phyloP scores from a whole-genome alignment of 1,140 invertebrate genomes.

The Paraescarpia echinospica region DNA sequence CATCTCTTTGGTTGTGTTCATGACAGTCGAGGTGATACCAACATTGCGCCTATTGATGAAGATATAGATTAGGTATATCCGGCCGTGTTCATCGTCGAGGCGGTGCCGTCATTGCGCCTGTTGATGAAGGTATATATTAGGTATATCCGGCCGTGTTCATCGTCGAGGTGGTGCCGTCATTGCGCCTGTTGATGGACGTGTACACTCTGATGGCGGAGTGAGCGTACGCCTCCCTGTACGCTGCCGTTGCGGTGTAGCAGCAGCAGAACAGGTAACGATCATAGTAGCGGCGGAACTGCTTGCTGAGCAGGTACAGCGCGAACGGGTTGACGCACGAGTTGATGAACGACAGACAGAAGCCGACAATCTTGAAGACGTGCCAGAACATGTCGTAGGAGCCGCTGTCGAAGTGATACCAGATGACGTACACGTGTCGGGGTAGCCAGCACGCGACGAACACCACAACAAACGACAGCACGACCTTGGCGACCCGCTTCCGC shows the following conservation, averaged over 20 bases:
- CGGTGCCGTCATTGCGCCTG: background rate
- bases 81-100: background rate
- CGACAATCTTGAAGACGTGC: slow-evolving; percentile 81
- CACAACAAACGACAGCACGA: slow-evolving; percentile 86
- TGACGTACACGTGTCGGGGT: slow-evolving; percentile 80
- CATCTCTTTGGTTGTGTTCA: background rate
- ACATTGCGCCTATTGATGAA: background rate
- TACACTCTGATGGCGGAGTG: background rate
- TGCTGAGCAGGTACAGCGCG: slow-evolving; percentile 86
- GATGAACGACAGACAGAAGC: slow-evolving; percentile 70
- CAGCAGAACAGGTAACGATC: slow-evolving; percentile 68
- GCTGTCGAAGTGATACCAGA: slow-evolving; percentile 85
- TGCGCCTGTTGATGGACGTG: background rate
- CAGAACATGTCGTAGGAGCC: slow-evolving; percentile 81
- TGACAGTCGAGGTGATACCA: background rate
- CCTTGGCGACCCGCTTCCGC: slow-evolving; percentile 85
- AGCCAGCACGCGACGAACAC: slow-evolving; percentile 90
- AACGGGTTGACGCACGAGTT: slow-evolving; percentile 90
- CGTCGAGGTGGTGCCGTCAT: background rate
- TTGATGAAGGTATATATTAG: background rate
- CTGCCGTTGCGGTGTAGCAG: background rate
- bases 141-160: background rate
- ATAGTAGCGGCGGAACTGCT: slow-evolving; percentile 88
- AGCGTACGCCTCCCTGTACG: background rate
- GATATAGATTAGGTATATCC: background rate